phyloP scores from a whole-genome alignment of 2,113 vertebrate species.

The Dipodomys ordii region DNA sequence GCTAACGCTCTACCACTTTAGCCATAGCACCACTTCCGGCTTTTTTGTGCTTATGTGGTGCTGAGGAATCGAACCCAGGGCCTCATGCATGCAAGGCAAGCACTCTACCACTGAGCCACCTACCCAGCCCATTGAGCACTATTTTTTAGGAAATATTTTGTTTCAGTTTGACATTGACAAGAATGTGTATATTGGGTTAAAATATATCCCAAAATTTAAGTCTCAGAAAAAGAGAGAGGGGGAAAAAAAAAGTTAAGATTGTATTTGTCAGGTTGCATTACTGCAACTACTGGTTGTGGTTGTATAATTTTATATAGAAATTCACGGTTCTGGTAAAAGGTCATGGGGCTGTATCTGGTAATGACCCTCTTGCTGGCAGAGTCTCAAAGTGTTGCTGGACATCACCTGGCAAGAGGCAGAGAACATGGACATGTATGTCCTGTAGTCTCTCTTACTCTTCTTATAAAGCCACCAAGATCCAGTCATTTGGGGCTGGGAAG shows the following conservation, averaged over 20 bases:
- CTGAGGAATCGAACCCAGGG: no score
- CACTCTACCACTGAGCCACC: no score
- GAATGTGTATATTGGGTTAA: not conserved
- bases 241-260: not conserved
- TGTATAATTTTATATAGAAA: not conserved
- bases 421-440: not conserved
- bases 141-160: not conserved
- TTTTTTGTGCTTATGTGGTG: no score
- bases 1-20: no score
- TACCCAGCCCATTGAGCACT: no score
- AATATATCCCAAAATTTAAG: not conserved
- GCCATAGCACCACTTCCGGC: no score
- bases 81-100: no score
- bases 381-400: not conserved
- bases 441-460: not conserved
- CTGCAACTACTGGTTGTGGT: not conserved
- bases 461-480: not conserved
- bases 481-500: not conserved
- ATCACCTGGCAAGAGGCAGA: not conserved
- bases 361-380: not conserved
- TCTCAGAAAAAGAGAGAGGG: not conserved
- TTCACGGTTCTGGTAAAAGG: not conserved
- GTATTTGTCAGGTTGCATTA: not conserved
- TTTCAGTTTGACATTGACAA: not conserved
- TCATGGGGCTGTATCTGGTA: not conserved